A percentile compares a stretch with the other conserved stretches of the same genome.
phyloP scores from a whole-genome alignment of 2,113 vertebrate species.

The Meles meles region DNA sequence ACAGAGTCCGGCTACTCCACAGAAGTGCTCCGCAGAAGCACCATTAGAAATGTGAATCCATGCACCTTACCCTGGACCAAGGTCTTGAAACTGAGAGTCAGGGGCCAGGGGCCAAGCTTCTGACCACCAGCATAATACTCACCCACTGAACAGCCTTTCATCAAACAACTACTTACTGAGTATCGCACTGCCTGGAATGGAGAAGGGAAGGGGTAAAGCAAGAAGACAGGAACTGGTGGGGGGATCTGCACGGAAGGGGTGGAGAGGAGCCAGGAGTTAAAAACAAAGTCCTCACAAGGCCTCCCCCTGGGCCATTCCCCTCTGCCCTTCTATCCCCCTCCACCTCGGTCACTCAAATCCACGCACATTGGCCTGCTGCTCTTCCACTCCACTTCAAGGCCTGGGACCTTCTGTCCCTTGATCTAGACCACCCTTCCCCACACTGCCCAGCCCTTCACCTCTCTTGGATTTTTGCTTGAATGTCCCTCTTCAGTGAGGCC shows the following conservation, averaged over 20 bases:
- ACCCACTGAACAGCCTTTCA: neutral
- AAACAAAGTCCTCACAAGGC: neutral
- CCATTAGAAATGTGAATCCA: neutral
- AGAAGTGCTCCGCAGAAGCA: no score
- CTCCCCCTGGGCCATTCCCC: neutral
- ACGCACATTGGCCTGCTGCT: neutral
- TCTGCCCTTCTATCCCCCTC: neutral
- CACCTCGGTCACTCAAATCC: neutral
- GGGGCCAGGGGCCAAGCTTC: neutral
- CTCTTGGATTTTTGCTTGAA: neutral
- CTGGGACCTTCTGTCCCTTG: neutral
- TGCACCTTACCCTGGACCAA: neutral
- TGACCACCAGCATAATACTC: neutral
- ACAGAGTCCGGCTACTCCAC: neutral
- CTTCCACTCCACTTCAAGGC: neutral
- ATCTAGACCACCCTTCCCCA: neutral
- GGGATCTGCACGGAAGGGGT: neutral
- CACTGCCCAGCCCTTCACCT: neutral
- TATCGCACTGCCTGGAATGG: no score
- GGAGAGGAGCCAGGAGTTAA: neutral
- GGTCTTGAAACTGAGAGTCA: neutral
- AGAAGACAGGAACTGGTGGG: neutral
- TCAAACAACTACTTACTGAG: neutral
- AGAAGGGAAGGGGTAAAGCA: neutral
- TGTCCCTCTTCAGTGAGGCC: neutral